These are phyloP conservation scores for Heteropelma amictum DNA, from an alignment of 2,888 invertebrate species.

Conservation along the genomic window DNA sequence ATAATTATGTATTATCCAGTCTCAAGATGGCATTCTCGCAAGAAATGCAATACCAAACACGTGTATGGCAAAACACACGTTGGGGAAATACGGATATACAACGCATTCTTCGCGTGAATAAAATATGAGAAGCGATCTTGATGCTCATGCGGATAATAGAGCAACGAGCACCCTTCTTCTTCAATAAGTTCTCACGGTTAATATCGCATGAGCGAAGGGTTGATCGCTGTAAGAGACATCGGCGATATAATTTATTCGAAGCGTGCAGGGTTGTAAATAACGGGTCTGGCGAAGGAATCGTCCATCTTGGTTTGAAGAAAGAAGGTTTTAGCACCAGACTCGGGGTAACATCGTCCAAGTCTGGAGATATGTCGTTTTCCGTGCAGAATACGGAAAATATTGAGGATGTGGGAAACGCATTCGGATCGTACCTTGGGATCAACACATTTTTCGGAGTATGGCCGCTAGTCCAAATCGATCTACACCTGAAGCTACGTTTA, in stretches of 20 bases:
- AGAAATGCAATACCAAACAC: no score
- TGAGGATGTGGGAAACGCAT: conserved; percentile 33
- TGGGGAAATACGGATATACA: no score
- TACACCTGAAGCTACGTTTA: conserved; percentile 30
- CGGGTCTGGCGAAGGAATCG: neutral
- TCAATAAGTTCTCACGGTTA: neutral
- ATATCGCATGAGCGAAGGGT: neutral
- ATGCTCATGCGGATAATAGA: neutral
- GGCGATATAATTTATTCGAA: neutral
- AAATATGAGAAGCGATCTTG: no score
- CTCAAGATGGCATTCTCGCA: no score
- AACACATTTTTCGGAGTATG: conserved; percentile 45
- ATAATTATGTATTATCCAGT: no score
- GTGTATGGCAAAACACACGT: no score
- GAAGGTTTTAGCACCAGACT: neutral
- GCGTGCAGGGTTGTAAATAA: neutral
- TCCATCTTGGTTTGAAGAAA: neutral
- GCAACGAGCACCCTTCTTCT: neutral
- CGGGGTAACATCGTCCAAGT: neutral
- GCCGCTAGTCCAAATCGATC: conserved; percentile 33
- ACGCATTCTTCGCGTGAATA: no score
- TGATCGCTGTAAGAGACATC: neutral
- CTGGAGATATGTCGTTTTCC: neutral
- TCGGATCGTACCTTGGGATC: conserved; percentile 39
- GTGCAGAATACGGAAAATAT: conserved; percentile 40